Percentiles rank a stretch among this genome's conserved stretches.
phyloP scores from a whole-genome alignment of 1,140 invertebrate genomes.

The Colletes latitarsis region DNA sequence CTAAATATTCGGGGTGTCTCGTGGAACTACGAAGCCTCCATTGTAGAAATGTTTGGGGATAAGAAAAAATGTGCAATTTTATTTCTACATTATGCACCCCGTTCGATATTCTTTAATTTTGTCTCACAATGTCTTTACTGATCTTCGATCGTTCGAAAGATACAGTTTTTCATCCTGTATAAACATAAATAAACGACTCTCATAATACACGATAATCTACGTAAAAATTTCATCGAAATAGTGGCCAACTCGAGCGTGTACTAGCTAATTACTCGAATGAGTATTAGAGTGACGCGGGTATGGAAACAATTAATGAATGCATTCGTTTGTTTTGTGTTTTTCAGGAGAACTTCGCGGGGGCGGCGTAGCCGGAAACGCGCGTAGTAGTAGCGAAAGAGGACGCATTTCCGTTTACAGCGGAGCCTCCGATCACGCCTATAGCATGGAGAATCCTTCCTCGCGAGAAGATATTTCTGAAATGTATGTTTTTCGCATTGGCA shows the following conservation, averaged over 20 bases:
- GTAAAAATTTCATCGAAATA: neutral
- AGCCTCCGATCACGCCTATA: conserved; percentile 75
- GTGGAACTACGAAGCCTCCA: neutral
- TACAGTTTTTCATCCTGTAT: no score
- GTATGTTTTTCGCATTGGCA: conserved; percentile 64
- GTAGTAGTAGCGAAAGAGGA: conserved; percentile 75
- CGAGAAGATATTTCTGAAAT: conserved; percentile 80
- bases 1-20: no score
- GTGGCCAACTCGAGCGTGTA: neutral
- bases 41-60: no score
- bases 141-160: no score
- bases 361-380: conserved; percentile 72
- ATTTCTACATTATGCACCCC: no score
- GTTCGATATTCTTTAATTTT: no score
- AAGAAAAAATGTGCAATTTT: no score
- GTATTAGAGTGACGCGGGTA: neutral
- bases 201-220: neutral
- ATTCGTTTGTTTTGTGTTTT: conserved; percentile 47
- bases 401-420: conserved; percentile 74
- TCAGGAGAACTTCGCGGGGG: conserved; percentile 74
- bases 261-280: neutral
- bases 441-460: conserved; percentile 78
- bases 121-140: no score
- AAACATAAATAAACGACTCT: neutral
- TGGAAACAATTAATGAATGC: conserved; percentile 23